Base-by-base conservation (phyloP, 2,113 vertebrate genomes). In the Chunga burmeisteri region DNA sequence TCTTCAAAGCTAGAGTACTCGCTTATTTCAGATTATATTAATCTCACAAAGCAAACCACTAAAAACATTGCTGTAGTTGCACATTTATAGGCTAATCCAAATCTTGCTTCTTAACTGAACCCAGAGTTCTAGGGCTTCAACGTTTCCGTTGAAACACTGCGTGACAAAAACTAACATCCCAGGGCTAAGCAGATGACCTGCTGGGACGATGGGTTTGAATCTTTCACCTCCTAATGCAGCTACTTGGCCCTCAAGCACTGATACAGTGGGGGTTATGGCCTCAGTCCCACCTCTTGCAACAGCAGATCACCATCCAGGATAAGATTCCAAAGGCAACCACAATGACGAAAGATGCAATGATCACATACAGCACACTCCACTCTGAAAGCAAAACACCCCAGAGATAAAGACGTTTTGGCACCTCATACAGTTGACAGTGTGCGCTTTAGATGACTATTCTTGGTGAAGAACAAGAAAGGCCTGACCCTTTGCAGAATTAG, bases 361-460 rank as follows among this genome's bases (percentile, higher is more conserved):
- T 98, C 75, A 99, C 99, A 36, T 99, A 99, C 38, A 99, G 98
- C 38, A 99, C 99, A 5, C 99, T 99, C 99, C 99, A 99, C 86
- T 99, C 99, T 99, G 98, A 94, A 97, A 97, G 82, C 52, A 96
- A 86, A 94, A 94, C 90, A 92, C 52, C 70, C 79, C 93, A 88
- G 34, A 74, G 74, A 85, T 2, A 62, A 84, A 85, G 62, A 80
- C 0, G 0, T 67, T 72, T 53, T 93, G 86, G 86, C 53, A 95
- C 38, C 68, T 86, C 44, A 6, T 11, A 40, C 38, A 67, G 74
- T 1, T 44, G 74, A 55, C 55, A 68, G 59, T 5, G 16, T 10
- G 55, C 0, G 0, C 70, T 80, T 93, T 7, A 82, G 52, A 36
- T 32, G 58, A 38, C 52, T 61, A 0, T 4, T 68, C 40, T n/a